These are phyloP conservation scores for Anoplophora glabripennis DNA, from an alignment of 1,140 invertebrate species.

Conservation along the genomic window DNA sequence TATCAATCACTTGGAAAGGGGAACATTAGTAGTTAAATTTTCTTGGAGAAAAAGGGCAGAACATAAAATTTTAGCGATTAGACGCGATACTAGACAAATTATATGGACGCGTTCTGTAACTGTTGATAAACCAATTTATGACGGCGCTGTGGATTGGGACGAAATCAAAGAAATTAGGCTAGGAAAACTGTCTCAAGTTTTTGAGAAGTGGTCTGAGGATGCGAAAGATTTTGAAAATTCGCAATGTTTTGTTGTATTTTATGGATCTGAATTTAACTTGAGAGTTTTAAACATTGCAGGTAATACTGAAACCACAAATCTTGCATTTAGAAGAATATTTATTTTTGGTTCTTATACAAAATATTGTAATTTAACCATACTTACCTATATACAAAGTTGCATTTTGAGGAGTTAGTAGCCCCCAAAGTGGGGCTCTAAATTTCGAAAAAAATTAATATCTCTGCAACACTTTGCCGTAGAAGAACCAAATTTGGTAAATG, in stretches of 20 bases:
- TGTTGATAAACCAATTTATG: constrained; percentile 49
- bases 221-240: constrained; percentile 72
- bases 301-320: constrained; percentile 37
- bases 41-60: constrained; percentile 82
- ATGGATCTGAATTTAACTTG: constrained; percentile 89
- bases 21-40: constrained; percentile 83
- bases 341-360: too few species aligned
- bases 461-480: too few species aligned
- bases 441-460: too few species aligned
- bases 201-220: constrained; percentile 90
- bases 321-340: too few species aligned
- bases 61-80: constrained; percentile 73
- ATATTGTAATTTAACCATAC: too few species aligned
- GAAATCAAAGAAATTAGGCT: constrained; percentile 87
- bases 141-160: constrained; percentile 71
- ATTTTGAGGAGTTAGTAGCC: too few species aligned
- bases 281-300: constrained; percentile 85
- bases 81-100: constrained; percentile 85
- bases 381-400: too few species aligned
- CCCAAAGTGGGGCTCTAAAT: too few species aligned
- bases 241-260: constrained; percentile 87
- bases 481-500: too few species aligned
- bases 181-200: constrained; percentile 88
- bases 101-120: constrained; percentile 58
- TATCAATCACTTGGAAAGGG: constrained; percentile 82